Percentiles rank a stretch among this genome's conserved stretches.
These are phyloP conservation scores for Corynorhinus townsendii DNA, from an alignment of 2,113 vertebrate genomes.

Conservation along the genomic window DNA sequence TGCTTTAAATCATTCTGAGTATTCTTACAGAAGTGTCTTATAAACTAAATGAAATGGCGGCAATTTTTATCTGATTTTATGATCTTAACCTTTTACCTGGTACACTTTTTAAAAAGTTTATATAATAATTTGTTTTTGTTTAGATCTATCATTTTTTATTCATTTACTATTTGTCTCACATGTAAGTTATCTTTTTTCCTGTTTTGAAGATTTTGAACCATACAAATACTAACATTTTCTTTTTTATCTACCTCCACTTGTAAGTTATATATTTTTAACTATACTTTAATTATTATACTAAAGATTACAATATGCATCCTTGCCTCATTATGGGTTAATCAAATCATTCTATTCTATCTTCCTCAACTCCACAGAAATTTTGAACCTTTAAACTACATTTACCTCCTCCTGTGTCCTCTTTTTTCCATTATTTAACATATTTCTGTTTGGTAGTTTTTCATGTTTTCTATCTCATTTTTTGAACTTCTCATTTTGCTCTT, in stretches of 20 bases:
- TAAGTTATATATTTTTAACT: neutral
- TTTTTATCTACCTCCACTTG: neutral
- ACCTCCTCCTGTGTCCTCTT: neutral
- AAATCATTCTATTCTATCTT: neutral
- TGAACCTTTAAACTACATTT: neutral
- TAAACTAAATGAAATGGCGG: neutral
- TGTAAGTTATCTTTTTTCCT: neutral
- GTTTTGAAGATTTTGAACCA: neutral
- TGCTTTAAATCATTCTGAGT: neutral
- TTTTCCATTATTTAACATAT: neutral
- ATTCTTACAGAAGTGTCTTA: neutral
- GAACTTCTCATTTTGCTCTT: neutral
- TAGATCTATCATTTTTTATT: neutral
- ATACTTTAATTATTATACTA: neutral
- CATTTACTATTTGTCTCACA: neutral
- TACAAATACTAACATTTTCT: neutral
- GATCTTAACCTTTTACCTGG: neutral
- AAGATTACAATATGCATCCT: neutral
- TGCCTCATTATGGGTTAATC: neutral
- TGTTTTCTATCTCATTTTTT: neutral
- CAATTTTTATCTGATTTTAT: neutral
- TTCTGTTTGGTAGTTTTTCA: neutral
- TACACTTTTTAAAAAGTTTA: neutral
- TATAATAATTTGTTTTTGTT: neutral
- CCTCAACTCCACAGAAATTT: neutral